These are phyloP conservation scores for Cuniculus paca DNA, from an alignment of 2,797 vertebrate species.

Conservation along the genomic window DNA sequence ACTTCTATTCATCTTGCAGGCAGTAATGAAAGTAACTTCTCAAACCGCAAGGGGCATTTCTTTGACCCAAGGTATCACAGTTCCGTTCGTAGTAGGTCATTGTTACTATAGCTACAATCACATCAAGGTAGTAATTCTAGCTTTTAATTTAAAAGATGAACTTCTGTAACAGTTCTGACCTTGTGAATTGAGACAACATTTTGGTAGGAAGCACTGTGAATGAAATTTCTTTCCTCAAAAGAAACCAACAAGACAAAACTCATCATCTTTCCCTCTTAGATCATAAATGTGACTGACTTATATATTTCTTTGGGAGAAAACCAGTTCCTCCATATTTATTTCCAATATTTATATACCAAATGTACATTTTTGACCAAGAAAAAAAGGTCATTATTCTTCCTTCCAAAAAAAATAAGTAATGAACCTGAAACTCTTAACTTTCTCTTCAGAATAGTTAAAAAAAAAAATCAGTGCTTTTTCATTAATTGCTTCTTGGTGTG, in stretches of 20 bases:
- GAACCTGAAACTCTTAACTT: neutral
- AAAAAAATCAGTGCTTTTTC: neutral
- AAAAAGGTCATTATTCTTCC: neutral
- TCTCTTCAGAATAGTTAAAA: neutral
- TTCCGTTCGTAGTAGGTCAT: neutral
- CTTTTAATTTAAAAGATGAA: slow-evolving; percentile 21
- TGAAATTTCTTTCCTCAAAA: slow-evolving; percentile 3
- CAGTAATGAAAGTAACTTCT: slow-evolving; percentile 1
- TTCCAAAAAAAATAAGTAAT: neutral
- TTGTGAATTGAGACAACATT: neutral
- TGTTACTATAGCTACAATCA: neutral
- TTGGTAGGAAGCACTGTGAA: neutral
- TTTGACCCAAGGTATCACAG: neutral
- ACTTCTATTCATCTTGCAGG: slow-evolving; percentile 14
- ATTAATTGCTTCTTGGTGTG: neutral
- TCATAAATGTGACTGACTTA: neutral
- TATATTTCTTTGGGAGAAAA: neutral
- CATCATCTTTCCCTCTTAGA: neutral
- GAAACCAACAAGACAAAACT: neutral
- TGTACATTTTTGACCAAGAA: slow-evolving; percentile 23
- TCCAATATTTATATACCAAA: neutral
- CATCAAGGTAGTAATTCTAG: neutral
- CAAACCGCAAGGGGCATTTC: slow-evolving; percentile 6
- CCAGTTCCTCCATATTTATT: neutral
- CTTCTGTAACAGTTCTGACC: neutral